Conservation (phyloP, 2,113 vertebrate species). For the Smithornis capensis region DNA sequence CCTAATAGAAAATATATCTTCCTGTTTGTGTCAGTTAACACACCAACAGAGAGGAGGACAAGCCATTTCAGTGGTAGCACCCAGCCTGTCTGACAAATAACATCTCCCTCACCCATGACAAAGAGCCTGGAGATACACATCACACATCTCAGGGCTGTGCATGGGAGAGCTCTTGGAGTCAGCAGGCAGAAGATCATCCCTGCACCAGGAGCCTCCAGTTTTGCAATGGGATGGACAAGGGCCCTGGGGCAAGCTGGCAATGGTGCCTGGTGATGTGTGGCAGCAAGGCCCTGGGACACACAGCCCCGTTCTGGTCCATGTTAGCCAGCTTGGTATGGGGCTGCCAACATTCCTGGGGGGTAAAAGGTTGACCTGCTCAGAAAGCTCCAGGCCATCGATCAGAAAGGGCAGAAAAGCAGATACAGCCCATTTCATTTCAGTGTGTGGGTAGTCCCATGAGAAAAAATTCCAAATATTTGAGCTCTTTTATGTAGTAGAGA, state of each 20-base stretch:
- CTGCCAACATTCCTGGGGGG: not conserved
- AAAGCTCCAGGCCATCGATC: not conserved
- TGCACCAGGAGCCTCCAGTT: not conserved
- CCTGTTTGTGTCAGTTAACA: not conserved
- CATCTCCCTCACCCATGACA: not conserved
- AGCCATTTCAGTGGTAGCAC: not conserved
- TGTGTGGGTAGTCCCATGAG: not conserved
- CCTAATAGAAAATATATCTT: not conserved
- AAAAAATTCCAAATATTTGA: not conserved
- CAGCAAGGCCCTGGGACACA: not conserved
- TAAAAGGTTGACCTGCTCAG: not conserved
- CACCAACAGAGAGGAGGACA: not conserved
- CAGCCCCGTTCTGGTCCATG: not conserved
- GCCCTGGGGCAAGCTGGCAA: not conserved
- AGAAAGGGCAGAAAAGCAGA: not conserved
- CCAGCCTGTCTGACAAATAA: not conserved
- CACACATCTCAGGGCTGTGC: not conserved
- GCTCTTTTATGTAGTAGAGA: not conserved
- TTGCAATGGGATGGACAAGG: not conserved
- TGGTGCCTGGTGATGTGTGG: not conserved
- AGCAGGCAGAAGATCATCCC: accelerated
- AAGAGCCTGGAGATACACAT: not conserved
- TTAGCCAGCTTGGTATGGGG: not conserved
- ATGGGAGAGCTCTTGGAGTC: not conserved
- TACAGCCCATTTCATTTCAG: not conserved